Conservation (phyloP, 2,888 invertebrate genomes). For the Quadroppia sp. region DNA sequence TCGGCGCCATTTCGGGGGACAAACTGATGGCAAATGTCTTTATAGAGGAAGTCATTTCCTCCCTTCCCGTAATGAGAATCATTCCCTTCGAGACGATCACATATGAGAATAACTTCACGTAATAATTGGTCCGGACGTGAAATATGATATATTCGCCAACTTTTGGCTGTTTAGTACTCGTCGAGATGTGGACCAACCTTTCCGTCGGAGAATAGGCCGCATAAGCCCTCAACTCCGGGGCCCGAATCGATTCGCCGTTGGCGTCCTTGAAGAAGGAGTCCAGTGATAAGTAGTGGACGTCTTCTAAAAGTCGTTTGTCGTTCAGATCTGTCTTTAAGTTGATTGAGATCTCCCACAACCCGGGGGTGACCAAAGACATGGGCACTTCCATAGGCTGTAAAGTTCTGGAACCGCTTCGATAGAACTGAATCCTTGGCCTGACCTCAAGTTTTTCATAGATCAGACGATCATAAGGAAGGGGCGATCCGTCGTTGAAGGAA, state of each 20-base stretch:
- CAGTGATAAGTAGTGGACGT: conserved; percentile 44
- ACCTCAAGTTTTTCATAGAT: conserved; percentile 65
- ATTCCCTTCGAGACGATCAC: conserved; percentile 84
- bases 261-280: conserved; percentile 66
- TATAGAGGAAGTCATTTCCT: conserved; percentile 67
- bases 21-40: conserved; percentile 56
- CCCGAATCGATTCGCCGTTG: conserved; percentile 62
- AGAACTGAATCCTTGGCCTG: conserved; percentile 57
- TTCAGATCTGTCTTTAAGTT: conserved; percentile 63
- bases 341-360: conserved; percentile 76
- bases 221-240: conserved; percentile 65
- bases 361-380: conserved; percentile 65
- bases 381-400: conserved; percentile 62
- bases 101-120: conserved; percentile 81
- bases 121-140: conserved; percentile 86
- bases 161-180: conserved; percentile 73
- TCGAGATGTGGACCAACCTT: conserved; percentile 77
- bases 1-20: conserved; percentile 66
- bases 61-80: conserved; percentile 75
- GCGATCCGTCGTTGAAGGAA: conserved; percentile 85
- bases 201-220: conserved; percentile 75
- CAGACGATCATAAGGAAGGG: conserved; percentile 64
- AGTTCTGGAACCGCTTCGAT: conserved; percentile 50
- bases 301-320: conserved; percentile 45
- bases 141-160: conserved; percentile 92